A percentile compares a stretch with the other conserved stretches of the same genome.
phyloP scores from a whole-genome alignment of 2,797 vertebrate genomes.

The Acrossocheilus fasciatus region DNA sequence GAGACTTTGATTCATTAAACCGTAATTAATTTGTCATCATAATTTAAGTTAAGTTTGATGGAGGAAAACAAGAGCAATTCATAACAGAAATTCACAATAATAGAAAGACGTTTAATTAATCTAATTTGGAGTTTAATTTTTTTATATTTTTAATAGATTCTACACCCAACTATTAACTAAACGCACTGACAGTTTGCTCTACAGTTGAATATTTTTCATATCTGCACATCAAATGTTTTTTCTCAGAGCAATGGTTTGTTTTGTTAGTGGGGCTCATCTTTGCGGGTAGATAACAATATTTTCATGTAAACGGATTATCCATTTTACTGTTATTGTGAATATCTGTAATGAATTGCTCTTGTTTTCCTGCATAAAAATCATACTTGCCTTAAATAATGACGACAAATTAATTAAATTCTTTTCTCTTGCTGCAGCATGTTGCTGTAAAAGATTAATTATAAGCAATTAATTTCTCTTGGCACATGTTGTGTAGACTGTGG shows the following conservation, averaged over 20 bases:
- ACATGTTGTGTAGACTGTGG: not conserved
- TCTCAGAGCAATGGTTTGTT: slow-evolving; percentile 19
- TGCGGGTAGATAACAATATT: slow-evolving; percentile 18
- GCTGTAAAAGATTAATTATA: slow-evolving; percentile 21
- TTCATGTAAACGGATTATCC: not conserved
- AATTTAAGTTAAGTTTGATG: not conserved
- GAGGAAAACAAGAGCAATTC: not conserved
- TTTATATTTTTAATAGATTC: not conserved
- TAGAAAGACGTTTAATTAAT: not conserved
- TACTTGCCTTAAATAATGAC: not conserved
- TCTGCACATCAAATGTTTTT: slow-evolving; percentile 16
- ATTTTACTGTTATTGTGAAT: slow-evolving; percentile 3
- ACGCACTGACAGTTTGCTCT: not conserved
- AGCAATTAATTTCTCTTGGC: slow-evolving; percentile 7
- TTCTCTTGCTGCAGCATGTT: slow-evolving; percentile 32
- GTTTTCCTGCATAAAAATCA: not conserved
- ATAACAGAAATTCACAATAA: not conserved
- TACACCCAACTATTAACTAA: not conserved
- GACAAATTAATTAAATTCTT: not conserved
- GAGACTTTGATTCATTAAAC: no score
- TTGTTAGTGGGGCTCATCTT: slow-evolving; percentile 25
- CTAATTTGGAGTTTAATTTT: no score
- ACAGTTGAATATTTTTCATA: not conserved
- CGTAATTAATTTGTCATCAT: not conserved
- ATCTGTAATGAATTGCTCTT: slow-evolving; percentile 7